Conservation (phyloP, 2,113 vertebrate species). For the Castor canadensis region DNA sequence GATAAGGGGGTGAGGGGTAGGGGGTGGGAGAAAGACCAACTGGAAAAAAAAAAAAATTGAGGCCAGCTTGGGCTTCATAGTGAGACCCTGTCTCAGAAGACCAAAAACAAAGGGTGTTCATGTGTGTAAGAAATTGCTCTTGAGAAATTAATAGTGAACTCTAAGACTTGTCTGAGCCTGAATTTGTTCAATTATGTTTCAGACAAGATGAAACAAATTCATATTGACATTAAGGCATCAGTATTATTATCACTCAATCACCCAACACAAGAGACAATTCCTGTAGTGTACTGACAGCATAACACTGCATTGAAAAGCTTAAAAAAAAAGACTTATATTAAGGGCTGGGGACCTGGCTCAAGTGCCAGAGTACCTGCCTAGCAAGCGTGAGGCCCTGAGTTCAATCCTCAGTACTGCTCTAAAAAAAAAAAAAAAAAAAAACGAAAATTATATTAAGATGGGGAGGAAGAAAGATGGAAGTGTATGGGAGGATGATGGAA, state of each 20-base stretch:
- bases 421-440: no score
- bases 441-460: not conserved
- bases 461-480: not conserved
- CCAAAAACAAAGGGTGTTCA: not conserved
- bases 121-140: not conserved
- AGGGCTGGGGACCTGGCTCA: no score
- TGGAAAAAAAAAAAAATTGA: not conserved
- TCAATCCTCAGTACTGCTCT: no score
- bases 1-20: not conserved
- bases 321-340: no score
- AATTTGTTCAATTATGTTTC: slow-evolving; percentile 3
- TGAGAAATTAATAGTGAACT: not conserved
- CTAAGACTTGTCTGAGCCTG: not conserved
- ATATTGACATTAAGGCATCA: not conserved
- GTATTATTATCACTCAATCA: not conserved
- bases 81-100: not conserved
- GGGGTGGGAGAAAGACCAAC: not conserved
- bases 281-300: not conserved
- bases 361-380: no score
- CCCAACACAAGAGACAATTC: not conserved
- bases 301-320: not conserved
- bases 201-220: slow-evolving; percentile 47
- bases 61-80: not conserved
- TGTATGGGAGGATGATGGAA: not conserved
- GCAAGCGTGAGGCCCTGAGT: no score